Conservation (phyloP, 1,140 invertebrate genomes). For the Drosophila seguyi region DNA sequence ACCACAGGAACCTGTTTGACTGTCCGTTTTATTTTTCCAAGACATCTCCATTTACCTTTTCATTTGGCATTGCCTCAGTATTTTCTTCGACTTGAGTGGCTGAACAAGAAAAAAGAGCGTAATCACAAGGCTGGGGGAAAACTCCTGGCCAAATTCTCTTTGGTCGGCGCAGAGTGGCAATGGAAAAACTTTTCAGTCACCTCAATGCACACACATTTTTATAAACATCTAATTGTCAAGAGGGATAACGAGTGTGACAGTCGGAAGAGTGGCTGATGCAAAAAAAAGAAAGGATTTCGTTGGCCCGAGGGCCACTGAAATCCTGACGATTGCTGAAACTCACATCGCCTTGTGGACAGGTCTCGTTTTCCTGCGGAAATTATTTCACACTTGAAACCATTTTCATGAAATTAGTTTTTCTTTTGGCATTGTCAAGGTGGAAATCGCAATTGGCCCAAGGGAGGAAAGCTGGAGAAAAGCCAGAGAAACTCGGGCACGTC, state of each 20-base stretch:
- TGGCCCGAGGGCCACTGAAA: conserved; percentile 57
- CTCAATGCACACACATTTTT: conserved; percentile 67
- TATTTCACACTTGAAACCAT: conserved; percentile 78
- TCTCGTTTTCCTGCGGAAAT: conserved; percentile 57
- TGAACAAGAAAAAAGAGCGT: conserved; percentile 2
- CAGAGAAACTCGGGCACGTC: conserved; percentile 59
- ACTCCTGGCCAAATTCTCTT: conserved; percentile 24
- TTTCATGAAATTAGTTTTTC: conserved; percentile 82
- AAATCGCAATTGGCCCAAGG: conserved; percentile 56
- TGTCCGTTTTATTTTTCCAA: conserved; percentile 10
- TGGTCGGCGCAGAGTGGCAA: conserved; percentile 43
- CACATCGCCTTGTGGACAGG: conserved; percentile 46
- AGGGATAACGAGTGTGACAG: conserved; percentile 53
- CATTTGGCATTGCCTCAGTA: conserved; percentile 14
- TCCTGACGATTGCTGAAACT: conserved; percentile 66
- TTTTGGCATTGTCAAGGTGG: conserved; percentile 31
- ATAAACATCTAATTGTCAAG: conserved; percentile 76
- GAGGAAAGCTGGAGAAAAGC: conserved; percentile 30
- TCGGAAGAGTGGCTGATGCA: conserved; percentile 14
- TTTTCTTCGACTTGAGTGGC: conserved; percentile 15
- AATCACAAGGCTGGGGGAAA: conserved; percentile 6
- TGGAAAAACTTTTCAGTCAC: conserved; percentile 70
- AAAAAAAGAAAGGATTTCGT: conserved; percentile 45
- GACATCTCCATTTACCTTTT: conserved; percentile 2
- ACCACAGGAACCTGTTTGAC: neutral